Evolutionary conservation across 2,888 invertebrate genomes (phyloP), one percentile per base, ranked within the genome.

Genomic region (Apantesis nais): DNA sequence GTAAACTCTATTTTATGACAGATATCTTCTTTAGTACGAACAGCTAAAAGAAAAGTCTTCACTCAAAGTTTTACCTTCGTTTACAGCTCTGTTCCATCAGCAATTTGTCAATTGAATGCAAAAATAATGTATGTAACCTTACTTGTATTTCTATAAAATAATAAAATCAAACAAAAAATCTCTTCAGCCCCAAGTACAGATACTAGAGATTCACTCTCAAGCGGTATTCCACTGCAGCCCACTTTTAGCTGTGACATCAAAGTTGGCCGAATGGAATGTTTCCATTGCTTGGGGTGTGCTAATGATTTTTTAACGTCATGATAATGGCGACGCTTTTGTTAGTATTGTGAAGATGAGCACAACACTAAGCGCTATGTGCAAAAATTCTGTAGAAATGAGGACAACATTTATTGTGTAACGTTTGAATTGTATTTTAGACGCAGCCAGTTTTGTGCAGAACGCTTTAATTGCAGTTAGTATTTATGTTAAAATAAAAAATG

Each of bases 291-390:
- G 41, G 69, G 76, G 39, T 41, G 66, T 71, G 74, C 81, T 78
- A 81, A 83, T 82, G 79, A 83, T 83, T 76, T 83, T 83, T 82
- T 79, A 82, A 83, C 83, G 78, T 74, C 73, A 79, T 75, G 75
- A 81, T 80, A 81, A 83, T 82, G 83, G 76, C 78, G 76, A 34
- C 73, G 74, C 74, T 74, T 81, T 74, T 79, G 78, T 78, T 76
- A 72, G 71, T 66, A 74, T 74, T 77, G 70, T 77, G 74, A 74
- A 81, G 75, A 83, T 71, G 76, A 79, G 79, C 66, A 67, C 55
- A 65, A 55, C 37, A 67, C 71, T 67, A 67, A 71, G 11, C 60
- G 60, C 39, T 67, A 44, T 55, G 62, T 55, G 37, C 44, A 67
- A 67, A 71, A 67, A 63, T 58, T 55, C 44, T 16, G 37, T 37